phyloP scores from a whole-genome alignment of 2,113 vertebrate species.

The Balaeniceps rex region DNA sequence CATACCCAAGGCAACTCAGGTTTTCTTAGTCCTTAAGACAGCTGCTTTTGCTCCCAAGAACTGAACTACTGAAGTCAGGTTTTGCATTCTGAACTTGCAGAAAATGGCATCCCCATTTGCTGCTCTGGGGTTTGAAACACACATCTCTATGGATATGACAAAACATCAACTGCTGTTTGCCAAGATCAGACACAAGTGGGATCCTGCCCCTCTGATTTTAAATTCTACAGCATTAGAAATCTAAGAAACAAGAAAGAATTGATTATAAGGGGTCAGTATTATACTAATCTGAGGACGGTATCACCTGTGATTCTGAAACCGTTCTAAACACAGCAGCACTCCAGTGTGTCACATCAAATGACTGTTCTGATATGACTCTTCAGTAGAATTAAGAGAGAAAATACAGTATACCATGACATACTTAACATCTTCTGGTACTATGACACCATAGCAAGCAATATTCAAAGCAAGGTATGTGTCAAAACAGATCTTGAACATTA shows the following conservation, averaged over 20 bases:
- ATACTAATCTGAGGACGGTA: background rate
- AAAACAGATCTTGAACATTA: background rate
- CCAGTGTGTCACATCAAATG: background rate
- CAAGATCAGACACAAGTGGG: background rate
- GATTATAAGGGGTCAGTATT: background rate
- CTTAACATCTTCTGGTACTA: background rate
- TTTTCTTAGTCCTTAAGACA: background rate
- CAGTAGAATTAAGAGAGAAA: background rate
- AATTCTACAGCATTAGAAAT: background rate
- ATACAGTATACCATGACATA: background rate
- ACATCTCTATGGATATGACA: background rate
- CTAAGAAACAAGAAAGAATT: background rate
- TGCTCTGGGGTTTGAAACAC: background rate
- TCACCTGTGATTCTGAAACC: background rate
- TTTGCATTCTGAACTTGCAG: background rate
- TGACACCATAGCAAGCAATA: background rate
- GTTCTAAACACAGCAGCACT: background rate
- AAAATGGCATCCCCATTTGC: background rate
- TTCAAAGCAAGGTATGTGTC: background rate
- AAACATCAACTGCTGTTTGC: background rate
- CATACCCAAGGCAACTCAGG: background rate
- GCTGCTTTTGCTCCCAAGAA: background rate
- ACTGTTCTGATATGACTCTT: background rate
- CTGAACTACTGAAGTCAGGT: background rate
- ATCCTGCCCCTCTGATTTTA: background rate